Conservation (phyloP, 2,888 invertebrate genomes). For the Octonoba sinensis region DNA sequence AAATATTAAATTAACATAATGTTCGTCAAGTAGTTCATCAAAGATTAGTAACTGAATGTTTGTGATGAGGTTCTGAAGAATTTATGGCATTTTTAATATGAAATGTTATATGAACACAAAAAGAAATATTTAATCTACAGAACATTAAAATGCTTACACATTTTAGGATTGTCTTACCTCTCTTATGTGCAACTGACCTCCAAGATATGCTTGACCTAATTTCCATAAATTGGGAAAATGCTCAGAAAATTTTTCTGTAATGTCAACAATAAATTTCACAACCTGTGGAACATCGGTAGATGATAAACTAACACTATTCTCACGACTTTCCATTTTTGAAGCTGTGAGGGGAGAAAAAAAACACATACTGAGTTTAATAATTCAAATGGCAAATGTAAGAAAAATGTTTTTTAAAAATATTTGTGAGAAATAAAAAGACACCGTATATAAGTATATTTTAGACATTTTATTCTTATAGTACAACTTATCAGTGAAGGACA, state of each 20-base stretch:
- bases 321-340: constrained; percentile 19
- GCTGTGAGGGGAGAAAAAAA: constrained; percentile 7
- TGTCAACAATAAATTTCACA: constrained; percentile 83
- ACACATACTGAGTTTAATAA: background rate
- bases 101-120: too few species aligned
- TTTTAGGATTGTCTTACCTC: constrained; percentile 71
- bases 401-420: background rate
- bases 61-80: too few species aligned
- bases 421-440: background rate
- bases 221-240: constrained; percentile 94
- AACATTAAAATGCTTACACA: too few species aligned
- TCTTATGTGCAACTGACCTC: constrained; percentile 84
- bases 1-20: background rate
- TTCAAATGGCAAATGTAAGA: background rate
- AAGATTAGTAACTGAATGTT: too few species aligned
- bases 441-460: too few species aligned
- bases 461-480: too few species aligned
- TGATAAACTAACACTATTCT: constrained; percentile 7
- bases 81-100: too few species aligned
- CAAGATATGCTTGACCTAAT: constrained; percentile 93
- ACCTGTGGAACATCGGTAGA: constrained; percentile 75
- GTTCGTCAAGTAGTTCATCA: too few species aligned
- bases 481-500: too few species aligned
- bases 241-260: constrained; percentile 81
- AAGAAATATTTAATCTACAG: too few species aligned